These are phyloP conservation scores for Enteromius paludinosus DNA, from an alignment of 2,797 vertebrate species.

Conservation along the genomic window DNA sequence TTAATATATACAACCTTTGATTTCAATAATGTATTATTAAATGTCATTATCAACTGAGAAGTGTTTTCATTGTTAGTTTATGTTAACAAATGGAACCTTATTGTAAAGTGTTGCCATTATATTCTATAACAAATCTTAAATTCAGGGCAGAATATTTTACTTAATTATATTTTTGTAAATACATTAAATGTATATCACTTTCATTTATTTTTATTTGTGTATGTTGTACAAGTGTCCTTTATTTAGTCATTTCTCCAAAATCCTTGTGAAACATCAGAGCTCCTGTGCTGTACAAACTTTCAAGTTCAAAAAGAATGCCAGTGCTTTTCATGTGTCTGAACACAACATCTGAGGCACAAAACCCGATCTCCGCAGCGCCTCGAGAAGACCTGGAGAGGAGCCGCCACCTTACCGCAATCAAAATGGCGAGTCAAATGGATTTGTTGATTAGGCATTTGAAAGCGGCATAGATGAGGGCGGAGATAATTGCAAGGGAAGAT, in stretches of 20 bases:
- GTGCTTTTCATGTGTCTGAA: constrained; percentile 38
- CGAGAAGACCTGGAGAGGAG: constrained; percentile 39
- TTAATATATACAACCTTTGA: no score
- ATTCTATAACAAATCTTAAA: no score
- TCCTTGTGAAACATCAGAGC: constrained; percentile 1
- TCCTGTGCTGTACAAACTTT: background rate
- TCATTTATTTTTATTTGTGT: no score
- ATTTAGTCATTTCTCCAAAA: background rate
- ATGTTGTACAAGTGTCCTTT: background rate
- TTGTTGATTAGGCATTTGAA: constrained; percentile 58
- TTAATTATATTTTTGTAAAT: no score
- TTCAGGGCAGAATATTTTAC: no score
- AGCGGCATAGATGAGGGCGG: constrained; percentile 54
- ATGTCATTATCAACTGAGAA: background rate
- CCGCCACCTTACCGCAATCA: constrained; percentile 35
- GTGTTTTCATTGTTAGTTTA: background rate
- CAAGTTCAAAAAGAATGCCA: constrained; percentile 44
- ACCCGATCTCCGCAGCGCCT: constrained; percentile 17
- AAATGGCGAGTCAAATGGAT: constrained; percentile 60
- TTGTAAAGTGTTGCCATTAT: no score
- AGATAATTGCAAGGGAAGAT: constrained; percentile 58
- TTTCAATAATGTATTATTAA: no score
- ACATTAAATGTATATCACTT: no score
- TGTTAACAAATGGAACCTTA: background rate
- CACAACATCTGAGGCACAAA: constrained; percentile 17